These are phyloP conservation scores for Heterotilapia buettikoferi DNA, from an alignment of 2,113 vertebrate genomes.

Conservation along the genomic window DNA sequence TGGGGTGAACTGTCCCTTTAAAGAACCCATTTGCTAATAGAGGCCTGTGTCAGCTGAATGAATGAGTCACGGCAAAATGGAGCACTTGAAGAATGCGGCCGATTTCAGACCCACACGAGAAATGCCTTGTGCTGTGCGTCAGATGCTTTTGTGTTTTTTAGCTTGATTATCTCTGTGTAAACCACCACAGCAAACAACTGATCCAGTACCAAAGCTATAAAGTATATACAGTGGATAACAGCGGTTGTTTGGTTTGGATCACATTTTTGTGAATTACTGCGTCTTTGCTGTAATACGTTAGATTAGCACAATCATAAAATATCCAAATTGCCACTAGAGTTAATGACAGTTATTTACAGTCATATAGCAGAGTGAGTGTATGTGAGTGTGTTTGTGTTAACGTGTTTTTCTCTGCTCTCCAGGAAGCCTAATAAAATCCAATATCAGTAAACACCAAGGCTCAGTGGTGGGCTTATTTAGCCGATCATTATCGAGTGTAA, in stretches of 20 bases:
- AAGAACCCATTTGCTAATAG: background rate
- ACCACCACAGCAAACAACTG: background rate
- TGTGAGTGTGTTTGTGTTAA: background rate
- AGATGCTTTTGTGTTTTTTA: constrained; percentile 12
- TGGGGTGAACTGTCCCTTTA: background rate
- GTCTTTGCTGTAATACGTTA: constrained; percentile 41
- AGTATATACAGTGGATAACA: constrained; percentile 5
- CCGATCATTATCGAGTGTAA: background rate
- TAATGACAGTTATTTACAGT: constrained; percentile 38
- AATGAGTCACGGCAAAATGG: background rate
- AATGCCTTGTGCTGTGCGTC: background rate
- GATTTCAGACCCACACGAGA: background rate
- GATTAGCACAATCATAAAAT: constrained; percentile 43
- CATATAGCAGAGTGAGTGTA: background rate
- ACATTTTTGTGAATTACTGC: constrained; percentile 24
- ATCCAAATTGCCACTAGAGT: constrained; percentile 14
- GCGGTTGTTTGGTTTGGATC: constrained; percentile 26
- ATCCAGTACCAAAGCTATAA: background rate
- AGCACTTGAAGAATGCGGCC: background rate
- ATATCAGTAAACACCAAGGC: constrained; percentile 21
- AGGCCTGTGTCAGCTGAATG: background rate
- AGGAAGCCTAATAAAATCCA: constrained; percentile 21
- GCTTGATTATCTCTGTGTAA: constrained; percentile 1
- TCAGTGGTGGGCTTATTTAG: background rate
- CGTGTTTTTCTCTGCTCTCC: constrained; percentile 23